Base-by-base conservation (phyloP, 1,140 invertebrate genomes). In the Hesperophylax magnus region DNA sequence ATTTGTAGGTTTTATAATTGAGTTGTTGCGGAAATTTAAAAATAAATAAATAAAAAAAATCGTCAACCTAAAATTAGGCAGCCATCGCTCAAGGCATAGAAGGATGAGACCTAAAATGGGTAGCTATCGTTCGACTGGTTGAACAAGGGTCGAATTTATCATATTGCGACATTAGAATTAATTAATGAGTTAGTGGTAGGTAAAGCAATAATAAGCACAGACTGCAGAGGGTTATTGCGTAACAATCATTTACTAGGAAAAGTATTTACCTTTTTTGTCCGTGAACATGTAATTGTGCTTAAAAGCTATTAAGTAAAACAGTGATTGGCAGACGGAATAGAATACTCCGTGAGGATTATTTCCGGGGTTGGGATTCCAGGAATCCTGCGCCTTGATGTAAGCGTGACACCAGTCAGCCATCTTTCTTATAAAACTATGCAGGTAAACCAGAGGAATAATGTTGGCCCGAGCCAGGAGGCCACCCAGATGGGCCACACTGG, bases 291-390 rank as follows among this genome's bases (percentile, higher is more conserved):
- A 95, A 85, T 94, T 94, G 86, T 96, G 94, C 82, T 96, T 94
- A 87, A 98, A 98, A 0, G 95, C 93, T 77, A 98, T 93, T 3
- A 98, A 90, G 88, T 98, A 98, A 87, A 99, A 98, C 39, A 98
- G 89, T 0, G 95, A 93, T 89, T 98, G 97, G 86, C 97, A 98
- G 14, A 97, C 93, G 17, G 94, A 93, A 87, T 98, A 97, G 88
- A 98, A 99, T 1, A 97, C 93, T 34, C 92, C 91, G 87, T 99
- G 97, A 4, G 93, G 91, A 86, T 93, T 92, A 0, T 85, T 85
- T 34, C 87, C 88, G 67, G 88, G 87, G 54, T 81, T 85, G 0
- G 81, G 76, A 18, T 86, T 85, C 9, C 86, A 78, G 0, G 87
- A 86, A 0, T 88, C 86, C 76, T 90, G 88, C 0, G 89, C 88